These are phyloP conservation scores for Seriola aureovittata DNA, from an alignment of 2,113 vertebrate species.

Conservation along the genomic window DNA sequence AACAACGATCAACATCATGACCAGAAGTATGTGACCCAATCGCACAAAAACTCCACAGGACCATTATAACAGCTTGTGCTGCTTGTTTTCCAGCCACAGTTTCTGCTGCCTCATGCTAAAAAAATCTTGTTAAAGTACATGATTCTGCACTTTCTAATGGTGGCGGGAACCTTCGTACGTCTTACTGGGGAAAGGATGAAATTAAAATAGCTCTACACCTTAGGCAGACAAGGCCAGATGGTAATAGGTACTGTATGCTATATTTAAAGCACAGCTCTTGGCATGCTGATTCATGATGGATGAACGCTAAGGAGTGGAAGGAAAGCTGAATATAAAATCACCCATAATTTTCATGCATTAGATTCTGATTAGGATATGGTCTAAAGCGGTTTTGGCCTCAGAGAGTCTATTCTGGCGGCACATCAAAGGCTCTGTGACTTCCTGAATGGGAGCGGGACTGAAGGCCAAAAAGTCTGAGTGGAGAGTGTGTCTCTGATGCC, in stretches of 20 bases:
- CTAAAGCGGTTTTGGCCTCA: constrained; percentile 42
- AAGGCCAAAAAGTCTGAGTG: constrained; percentile 73
- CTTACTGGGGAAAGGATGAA: constrained; percentile 28
- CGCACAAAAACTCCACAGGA: constrained; percentile 45
- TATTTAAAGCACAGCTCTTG: constrained; percentile 41
- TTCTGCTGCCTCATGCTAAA: constrained; percentile 50
- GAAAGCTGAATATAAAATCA: constrained; percentile 31
- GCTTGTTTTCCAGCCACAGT: constrained; percentile 50
- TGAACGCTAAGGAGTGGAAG: constrained; percentile 24
- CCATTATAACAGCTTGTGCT: constrained; percentile 35
- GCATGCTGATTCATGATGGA: constrained; percentile 49
- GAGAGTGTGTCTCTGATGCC: constrained; percentile 70
- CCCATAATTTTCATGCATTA: constrained; percentile 32
- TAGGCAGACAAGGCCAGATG: constrained; percentile 42
- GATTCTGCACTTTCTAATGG: constrained; percentile 22
- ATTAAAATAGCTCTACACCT: constrained; percentile 35
- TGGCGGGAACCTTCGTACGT: constrained; percentile 7
- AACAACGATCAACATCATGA: constrained; percentile 63
- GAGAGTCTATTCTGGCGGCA: constrained; percentile 68
- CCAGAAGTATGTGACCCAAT: constrained; percentile 67
- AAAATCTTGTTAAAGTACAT: constrained; percentile 26
- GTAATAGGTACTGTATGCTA: constrained; percentile 25
- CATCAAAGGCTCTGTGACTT: constrained; percentile 76
- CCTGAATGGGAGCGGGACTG: constrained; percentile 73
- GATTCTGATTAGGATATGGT: constrained; percentile 43